A percentile compares a stretch with the other conserved stretches of the same genome.
phyloP scores from a whole-genome alignment of 2,888 invertebrate genomes.

The Steromphala cineraria region DNA sequence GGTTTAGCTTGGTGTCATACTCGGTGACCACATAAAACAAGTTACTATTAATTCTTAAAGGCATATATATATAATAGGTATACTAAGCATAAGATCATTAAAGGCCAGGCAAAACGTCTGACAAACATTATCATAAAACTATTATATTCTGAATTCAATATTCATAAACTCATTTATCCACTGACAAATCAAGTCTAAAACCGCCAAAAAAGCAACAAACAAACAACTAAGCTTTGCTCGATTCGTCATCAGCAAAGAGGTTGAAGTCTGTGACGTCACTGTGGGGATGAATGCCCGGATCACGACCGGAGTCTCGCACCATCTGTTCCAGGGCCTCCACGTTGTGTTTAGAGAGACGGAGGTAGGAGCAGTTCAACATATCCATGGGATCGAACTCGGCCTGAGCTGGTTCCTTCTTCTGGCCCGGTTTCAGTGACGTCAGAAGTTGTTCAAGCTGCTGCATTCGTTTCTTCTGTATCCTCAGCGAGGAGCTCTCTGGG shows the following conservation, averaged over 20 bases:
- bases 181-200: too few relatives aligned
- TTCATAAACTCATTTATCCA: too few relatives aligned
- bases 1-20: too few relatives aligned
- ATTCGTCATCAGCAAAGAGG: conserved; percentile 33
- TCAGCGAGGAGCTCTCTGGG: conserved; percentile 15
- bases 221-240: not conserved
- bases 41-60: too few relatives aligned
- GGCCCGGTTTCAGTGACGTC: conserved; percentile 34
- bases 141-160: too few relatives aligned
- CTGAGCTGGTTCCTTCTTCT: not conserved
- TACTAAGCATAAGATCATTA: too few relatives aligned
- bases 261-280: conserved; percentile 50
- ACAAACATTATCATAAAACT: too few relatives aligned
- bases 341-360: conserved; percentile 56
- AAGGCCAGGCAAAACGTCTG: too few relatives aligned
- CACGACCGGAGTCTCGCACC: conserved; percentile 45
- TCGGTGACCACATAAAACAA: too few relatives aligned
- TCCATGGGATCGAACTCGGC: conserved; percentile 42
- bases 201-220: not conserved
- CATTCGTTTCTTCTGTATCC: conserved; percentile 48
- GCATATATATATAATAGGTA: too few relatives aligned
- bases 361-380: conserved; percentile 54
- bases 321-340: conserved; percentile 51
- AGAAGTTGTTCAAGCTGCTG: conserved; percentile 47
- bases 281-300: conserved; percentile 61